These are phyloP conservation scores for Pitta sordida DNA, from an alignment of 2,113 vertebrate species.

Conservation along the genomic window DNA sequence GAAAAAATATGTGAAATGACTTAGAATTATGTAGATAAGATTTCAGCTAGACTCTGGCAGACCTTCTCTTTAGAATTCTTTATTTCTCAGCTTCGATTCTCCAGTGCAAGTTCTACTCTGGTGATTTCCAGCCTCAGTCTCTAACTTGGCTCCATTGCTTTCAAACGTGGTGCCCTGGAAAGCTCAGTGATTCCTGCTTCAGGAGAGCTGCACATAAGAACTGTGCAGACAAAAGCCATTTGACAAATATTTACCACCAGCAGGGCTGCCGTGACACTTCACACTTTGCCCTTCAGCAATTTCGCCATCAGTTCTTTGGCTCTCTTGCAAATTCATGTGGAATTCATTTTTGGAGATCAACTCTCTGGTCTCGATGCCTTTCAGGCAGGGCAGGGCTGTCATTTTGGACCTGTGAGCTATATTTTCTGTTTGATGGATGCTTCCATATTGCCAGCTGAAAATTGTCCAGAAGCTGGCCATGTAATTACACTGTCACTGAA, in stretches of 20 bases:
- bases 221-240: not conserved
- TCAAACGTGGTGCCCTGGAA: not conserved
- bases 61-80: not conserved
- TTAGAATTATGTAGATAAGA: not conserved
- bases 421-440: not conserved
- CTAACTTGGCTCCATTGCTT: not conserved
- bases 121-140: accelerated
- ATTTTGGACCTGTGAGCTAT: not conserved
- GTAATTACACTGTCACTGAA: not conserved
- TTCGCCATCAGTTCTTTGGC: not conserved
- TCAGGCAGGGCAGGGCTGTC: not conserved
- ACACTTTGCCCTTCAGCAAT: not conserved
- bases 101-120: not conserved
- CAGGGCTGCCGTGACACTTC: not conserved
- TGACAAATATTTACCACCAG: not conserved
- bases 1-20: not conserved
- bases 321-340: not conserved
- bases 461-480: not conserved
- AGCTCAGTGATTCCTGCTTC: not conserved
- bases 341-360: not conserved
- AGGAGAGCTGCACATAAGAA: not conserved
- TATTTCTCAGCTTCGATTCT: not conserved
- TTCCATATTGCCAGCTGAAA: not conserved
- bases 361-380: not conserved
- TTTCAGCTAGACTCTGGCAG: not conserved